Percentiles rank a stretch among this genome's conserved stretches.
Evolutionary conservation across 1,140 invertebrate genomes (phyloP).

Genomic region (Chionoecetes opilio): DNA sequence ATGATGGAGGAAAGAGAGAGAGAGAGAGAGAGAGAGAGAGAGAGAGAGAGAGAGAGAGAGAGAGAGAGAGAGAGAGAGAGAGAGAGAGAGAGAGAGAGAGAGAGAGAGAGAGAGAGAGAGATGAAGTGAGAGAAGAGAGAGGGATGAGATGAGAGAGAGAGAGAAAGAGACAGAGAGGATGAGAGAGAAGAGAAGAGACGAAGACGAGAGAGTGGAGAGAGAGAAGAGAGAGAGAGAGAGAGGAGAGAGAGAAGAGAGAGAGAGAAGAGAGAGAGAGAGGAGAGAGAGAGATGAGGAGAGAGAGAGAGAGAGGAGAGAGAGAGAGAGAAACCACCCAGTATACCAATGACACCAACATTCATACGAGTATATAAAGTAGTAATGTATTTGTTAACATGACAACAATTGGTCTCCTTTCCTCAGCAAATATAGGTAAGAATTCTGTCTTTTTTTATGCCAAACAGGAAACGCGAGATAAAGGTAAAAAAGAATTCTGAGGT

Average conservation of each 20-base stretch:
- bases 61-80: conserved; percentile 39
- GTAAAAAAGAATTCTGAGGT: too few relatives aligned
- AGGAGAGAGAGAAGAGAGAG: conserved; percentile 13
- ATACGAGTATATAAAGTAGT: too few relatives aligned
- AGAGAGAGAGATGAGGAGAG: neutral
- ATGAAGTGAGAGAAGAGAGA: neutral
- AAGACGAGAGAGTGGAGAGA: neutral
- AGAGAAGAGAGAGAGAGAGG: conserved; percentile 52
- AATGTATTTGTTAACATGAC: too few relatives aligned
- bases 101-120: neutral
- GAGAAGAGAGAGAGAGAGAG: too few relatives aligned
- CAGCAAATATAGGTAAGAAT: too few relatives aligned
- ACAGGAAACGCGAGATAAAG: too few relatives aligned
- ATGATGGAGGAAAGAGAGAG: conserved; percentile 9
- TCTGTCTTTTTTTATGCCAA: too few relatives aligned
- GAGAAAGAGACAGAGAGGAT: neutral
- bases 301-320: conserved; percentile 30
- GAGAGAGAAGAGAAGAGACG: neutral
- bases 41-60: conserved; percentile 36
- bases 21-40: conserved; percentile 33
- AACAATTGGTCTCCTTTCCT: too few relatives aligned
- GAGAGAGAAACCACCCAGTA: conserved; percentile 10
- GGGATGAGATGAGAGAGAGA: neutral
- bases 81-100: conserved; percentile 41
- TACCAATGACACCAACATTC: too few relatives aligned